Base-by-base conservation (phyloP, 2,113 vertebrate genomes). In the Xerus inauris region DNA sequence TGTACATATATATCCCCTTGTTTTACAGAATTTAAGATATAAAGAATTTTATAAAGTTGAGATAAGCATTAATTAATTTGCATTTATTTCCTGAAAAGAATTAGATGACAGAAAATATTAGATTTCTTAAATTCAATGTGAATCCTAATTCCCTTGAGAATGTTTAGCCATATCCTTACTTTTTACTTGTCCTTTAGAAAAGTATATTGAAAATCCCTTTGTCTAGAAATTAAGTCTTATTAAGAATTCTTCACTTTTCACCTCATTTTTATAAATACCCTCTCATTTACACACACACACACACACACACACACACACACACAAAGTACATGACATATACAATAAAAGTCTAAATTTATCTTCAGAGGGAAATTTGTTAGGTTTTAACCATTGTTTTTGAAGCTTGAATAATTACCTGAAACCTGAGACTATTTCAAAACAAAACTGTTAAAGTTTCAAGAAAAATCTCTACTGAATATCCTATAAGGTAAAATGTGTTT, bases 321-420 rank as follows among this genome's bases (percentile, higher is more conserved):
- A 49, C 9, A n/a, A n/a, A n/a, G n/a, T n/a, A 77, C 8, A 45
- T 12, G 38, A 8, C 0, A 28, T 2, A 90, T 19, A 69, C 14
- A 77, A 67, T 89, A 86, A 82, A 94, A 94, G 8, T 65, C 57
- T 77, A 93, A 86, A 94, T 95, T 91, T 91, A 91, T 91, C 54
- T 71, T 72, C 20, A 67, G 87, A 67, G 67, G 64, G 19, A 89
- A 73, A 89, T 94, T 73, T 73, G n/a, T 51, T 86, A 93, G 54
- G 26, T 65, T 91, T 94, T 85, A 93, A 71, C 38, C 47, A 95
- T 64, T 92, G 75, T 69, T 94, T 96, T 76, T 89, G 76, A 97
- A 75, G 28, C 9, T 75, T 57, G 9, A 93, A 91, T 86, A 97
- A 96, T 95, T 88, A 85, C 51, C 65, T 96, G 54, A 11, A 94